Conservation (phyloP, 2,888 invertebrate genomes). For the Metacarcinus magister region DNA sequence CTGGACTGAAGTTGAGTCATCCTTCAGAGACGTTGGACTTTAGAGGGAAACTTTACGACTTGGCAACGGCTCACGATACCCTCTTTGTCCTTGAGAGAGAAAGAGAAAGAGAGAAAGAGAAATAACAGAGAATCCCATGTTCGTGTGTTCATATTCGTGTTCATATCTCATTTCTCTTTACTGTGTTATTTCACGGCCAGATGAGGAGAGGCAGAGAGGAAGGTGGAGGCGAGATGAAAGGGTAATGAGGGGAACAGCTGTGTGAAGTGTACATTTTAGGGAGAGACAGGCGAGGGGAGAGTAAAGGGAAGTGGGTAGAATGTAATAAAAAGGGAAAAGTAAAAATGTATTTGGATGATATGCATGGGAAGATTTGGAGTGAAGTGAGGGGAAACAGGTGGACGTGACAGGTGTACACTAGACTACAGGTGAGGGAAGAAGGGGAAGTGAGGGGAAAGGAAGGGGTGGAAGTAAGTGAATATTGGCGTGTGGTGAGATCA, state of each 20-base stretch:
- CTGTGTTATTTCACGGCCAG: slow-evolving; percentile 22
- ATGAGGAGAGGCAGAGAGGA: background rate
- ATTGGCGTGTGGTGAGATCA: too few species aligned
- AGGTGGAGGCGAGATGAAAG: background rate
- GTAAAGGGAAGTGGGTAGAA: background rate
- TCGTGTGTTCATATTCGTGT: background rate
- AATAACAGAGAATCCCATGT: background rate
- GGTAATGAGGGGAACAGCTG: background rate
- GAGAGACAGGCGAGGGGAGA: slow-evolving; percentile 38
- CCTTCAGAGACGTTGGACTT: background rate
- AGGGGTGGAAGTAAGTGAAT: background rate
- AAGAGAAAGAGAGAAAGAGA: background rate
- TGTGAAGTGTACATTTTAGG: background rate
- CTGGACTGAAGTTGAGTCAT: background rate
- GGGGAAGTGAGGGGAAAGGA: background rate
- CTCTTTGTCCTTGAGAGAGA: slow-evolving; percentile 11
- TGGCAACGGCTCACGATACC: background rate
- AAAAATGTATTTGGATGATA: background rate
- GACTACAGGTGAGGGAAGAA: background rate
- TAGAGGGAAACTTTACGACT: background rate
- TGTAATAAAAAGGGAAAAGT: background rate
- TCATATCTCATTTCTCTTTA: slow-evolving; percentile 18
- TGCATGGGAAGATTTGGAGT: background rate
- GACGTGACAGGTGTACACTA: too few species aligned
- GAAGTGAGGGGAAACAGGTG: background rate